Conservation (phyloP, 2,888 invertebrate species). For the Tortricodes alternella region DNA sequence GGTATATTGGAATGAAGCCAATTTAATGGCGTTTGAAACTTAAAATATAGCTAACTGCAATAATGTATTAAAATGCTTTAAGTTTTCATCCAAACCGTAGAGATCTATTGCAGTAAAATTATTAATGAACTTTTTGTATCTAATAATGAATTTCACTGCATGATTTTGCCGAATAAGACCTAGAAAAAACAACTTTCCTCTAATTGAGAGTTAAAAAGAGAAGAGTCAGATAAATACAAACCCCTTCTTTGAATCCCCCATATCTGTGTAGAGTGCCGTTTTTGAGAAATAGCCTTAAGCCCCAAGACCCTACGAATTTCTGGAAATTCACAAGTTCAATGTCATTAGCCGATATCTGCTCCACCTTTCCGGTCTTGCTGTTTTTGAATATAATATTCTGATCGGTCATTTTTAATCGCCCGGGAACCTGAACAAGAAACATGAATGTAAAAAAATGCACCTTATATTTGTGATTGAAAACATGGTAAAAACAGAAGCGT, state of each 20-base stretch:
- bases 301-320: constrained; percentile 95
- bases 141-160: too few species aligned
- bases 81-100: too few species aligned
- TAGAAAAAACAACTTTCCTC: neutral
- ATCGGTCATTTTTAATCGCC: constrained; percentile 95
- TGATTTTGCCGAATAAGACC: too few species aligned
- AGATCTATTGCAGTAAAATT: too few species aligned
- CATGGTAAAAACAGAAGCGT: constrained; percentile 1
- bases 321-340: constrained; percentile 96
- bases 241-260: constrained; percentile 95
- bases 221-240: constrained; percentile 58
- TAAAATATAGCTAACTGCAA: too few species aligned
- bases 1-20: too few species aligned
- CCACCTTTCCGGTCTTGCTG: constrained; percentile 97
- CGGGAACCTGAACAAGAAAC: constrained; percentile 87
- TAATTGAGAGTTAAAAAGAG: constrained; percentile 33
- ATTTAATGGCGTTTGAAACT: too few species aligned
- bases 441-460: constrained; percentile 40
- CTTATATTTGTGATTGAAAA: constrained; percentile 28
- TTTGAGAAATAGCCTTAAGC: constrained; percentile 93
- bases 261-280: constrained; percentile 95
- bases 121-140: too few species aligned
- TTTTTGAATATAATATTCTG: constrained; percentile 96
- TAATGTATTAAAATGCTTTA: too few species aligned
- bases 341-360: constrained; percentile 92